Base-by-base conservation (phyloP, 2,888 invertebrate genomes). In the Theretra japonica region DNA sequence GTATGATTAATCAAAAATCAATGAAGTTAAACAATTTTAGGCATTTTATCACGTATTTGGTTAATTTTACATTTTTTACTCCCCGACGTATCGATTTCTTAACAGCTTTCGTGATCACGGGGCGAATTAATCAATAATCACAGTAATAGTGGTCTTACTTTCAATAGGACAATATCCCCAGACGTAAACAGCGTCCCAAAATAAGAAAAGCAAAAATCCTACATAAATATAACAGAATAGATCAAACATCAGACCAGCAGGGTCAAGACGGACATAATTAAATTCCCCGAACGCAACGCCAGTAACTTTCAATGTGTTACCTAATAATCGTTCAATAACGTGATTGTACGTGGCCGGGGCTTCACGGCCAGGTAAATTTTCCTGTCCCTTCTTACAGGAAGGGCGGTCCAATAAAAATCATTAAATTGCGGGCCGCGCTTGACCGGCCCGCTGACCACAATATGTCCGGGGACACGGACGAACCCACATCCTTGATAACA, bases 261-360 rank as follows among this genome's bases (percentile, higher is more conserved):
- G 74, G 73, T 73, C 70, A 69, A 76, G 41, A 62, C 73, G 75
- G 71, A 75, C 79, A 77, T 84, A 87, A 86, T 88, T 87, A 86
- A 86, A 84, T 75, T 77, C 76, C 79, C 76, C 74, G 75, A 75
- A 74, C 74, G 79, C 77, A 76, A 78, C 74, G 72, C 77, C 80
- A 65, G 78, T 89, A 87, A 88, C 87, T 86, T 87, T 81, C 84
- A 85, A 88, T 87, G 86, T 83, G 84, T 82, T 86, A 83, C 85
- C 83, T 87, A 87, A 88, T 90, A 89, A 89, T 86, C 86, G 90
- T 90, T 88, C 85, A 88, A 90, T 90, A 90, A 85, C 82, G 84
- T 83, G 86, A 87, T 86, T 87, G 84, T 86, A 85, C 84, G 87
- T 82, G 82, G 83, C 79, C 78, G 73, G 82, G 78, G 48, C 82